Evolutionary conservation across 2,797 vertebrate genomes (phyloP).

Genomic region (Mustela erminea): DNA sequence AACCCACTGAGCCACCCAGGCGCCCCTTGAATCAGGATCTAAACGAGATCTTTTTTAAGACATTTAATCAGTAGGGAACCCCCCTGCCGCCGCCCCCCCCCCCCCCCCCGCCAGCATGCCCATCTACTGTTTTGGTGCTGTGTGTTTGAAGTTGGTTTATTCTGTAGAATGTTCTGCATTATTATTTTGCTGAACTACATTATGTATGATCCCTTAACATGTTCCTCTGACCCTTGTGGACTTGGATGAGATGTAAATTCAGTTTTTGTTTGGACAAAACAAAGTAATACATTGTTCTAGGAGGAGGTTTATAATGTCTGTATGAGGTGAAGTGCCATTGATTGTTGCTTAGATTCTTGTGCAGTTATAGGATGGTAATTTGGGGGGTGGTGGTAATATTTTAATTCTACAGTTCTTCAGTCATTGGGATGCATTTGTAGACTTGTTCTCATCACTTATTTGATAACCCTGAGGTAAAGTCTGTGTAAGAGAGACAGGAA

Average conservation of each 20-base stretch:
- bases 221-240: background rate
- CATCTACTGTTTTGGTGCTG: background rate
- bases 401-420: background rate
- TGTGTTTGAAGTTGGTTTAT: background rate
- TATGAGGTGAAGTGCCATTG: background rate
- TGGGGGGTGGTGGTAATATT: background rate
- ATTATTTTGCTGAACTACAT: background rate
- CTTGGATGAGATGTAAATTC: background rate
- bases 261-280: background rate
- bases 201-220: background rate
- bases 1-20: too few species aligned
- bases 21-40: background rate
- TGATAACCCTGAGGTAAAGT: background rate
- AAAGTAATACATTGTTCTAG: background rate
- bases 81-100: too few species aligned
- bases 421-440: background rate
- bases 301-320: background rate
- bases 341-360: background rate
- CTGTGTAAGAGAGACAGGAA: background rate
- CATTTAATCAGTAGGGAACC: background rate
- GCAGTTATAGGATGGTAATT: background rate
- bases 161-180: background rate
- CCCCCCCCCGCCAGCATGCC: background rate
- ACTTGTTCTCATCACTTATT: background rate
- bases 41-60: background rate